Conservation (phyloP, 2,797 vertebrate genomes). For the Eleutherodactylus coqui region DNA sequence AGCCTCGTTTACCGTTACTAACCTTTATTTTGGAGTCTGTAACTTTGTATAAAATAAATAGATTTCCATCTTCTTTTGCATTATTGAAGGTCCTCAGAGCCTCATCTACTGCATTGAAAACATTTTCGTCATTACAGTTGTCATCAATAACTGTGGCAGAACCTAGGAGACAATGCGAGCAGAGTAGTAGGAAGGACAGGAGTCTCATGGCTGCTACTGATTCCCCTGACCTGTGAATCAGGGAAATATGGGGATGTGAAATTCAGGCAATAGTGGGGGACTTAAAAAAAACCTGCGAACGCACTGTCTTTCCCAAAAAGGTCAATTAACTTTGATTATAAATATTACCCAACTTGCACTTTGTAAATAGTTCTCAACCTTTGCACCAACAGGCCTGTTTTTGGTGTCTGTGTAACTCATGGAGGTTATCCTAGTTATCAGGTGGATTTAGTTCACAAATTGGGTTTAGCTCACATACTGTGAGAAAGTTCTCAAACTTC, state of each 20-base stretch:
- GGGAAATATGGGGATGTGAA: neutral
- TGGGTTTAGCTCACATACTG: too few relatives aligned
- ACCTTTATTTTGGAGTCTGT: slow-evolving; percentile 76
- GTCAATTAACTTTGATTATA: slow-evolving; percentile 36
- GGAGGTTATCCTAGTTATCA: neutral
- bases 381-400: slow-evolving; percentile 24
- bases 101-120: slow-evolving; percentile 75
- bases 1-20: slow-evolving; percentile 64
- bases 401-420: neutral
- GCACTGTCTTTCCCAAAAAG: neutral
- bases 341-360: slow-evolving; percentile 4
- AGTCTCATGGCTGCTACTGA: slow-evolving; percentile 8
- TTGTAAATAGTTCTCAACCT: slow-evolving; percentile 9
- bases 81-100: slow-evolving; percentile 81
- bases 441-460: neutral
- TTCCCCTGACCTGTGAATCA: neutral
- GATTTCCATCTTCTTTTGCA: slow-evolving; percentile 66
- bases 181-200: slow-evolving; percentile 16
- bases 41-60: slow-evolving; percentile 81
- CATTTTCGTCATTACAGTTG: slow-evolving; percentile 80
- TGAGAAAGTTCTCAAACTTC: too few relatives aligned
- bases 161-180: slow-evolving; percentile 8
- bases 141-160: slow-evolving; percentile 68
- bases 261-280: neutral
- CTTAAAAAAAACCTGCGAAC: neutral